These are phyloP conservation scores for Mus spicilegus DNA, from an alignment of 2,113 vertebrate species.

Conservation along the genomic window DNA sequence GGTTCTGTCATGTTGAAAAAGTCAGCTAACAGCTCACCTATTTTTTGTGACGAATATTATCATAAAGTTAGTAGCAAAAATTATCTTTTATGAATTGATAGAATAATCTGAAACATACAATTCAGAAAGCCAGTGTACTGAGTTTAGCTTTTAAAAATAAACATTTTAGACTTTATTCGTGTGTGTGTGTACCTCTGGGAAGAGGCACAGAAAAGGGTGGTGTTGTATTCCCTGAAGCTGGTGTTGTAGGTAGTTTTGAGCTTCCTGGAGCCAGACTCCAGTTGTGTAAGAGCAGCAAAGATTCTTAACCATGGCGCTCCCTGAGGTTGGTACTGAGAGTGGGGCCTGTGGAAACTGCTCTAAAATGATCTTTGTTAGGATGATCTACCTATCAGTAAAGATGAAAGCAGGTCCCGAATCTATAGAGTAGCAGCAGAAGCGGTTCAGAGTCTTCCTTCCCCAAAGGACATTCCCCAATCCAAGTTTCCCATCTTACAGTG, in stretches of 20 bases:
- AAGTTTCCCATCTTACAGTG: not conserved
- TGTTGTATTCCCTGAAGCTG: not conserved
- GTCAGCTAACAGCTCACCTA: not conserved
- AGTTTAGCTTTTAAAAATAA: not conserved
- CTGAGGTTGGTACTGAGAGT: no score
- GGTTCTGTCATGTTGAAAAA: not conserved
- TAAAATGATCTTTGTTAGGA: not conserved
- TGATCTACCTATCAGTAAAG: accelerated
- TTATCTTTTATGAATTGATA: not conserved
- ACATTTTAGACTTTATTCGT: not conserved
- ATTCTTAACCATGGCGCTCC: not conserved
- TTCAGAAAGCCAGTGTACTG: not conserved
- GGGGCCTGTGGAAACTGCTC: no score
- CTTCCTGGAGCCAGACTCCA: not conserved
- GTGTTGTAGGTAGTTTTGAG: not conserved
- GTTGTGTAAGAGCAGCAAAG: not conserved
- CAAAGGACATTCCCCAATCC: not conserved
- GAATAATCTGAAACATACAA: not conserved
- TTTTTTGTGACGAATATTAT: not conserved
- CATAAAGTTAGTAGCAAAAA: not conserved
- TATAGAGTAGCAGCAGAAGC: not conserved
- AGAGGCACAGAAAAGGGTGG: no score
- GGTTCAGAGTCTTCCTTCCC: not conserved
- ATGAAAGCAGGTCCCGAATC: not conserved
- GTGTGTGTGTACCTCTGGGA: not conserved